Conservation (phyloP, 2,113 vertebrate genomes). For the Leptodactylus fuscus region DNA sequence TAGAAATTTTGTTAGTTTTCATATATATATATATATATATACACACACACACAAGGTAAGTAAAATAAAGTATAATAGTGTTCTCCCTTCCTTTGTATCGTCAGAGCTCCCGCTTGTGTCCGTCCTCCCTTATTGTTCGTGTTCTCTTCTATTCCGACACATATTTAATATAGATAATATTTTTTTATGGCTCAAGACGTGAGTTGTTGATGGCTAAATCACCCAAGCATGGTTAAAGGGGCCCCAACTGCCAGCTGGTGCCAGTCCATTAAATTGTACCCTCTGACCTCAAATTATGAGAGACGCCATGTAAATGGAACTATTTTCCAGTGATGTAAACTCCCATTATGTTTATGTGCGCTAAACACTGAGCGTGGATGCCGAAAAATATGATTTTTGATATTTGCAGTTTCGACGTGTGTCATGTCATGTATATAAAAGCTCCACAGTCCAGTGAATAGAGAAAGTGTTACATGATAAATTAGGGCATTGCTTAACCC, state of each 20-base stretch:
- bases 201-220: slow-evolving; percentile 98
- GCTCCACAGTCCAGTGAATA: too few species aligned
- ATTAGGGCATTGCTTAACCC: background rate
- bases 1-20: too few species aligned
- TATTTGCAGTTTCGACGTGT: too few species aligned
- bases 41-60: too few species aligned
- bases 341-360: slow-evolving; percentile 97
- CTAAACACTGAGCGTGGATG: slow-evolving; percentile 84
- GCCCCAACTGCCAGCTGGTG: slow-evolving; percentile 93
- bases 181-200: slow-evolving; percentile 98
- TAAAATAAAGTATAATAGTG: too few species aligned
- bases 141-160: slow-evolving; percentile 91
- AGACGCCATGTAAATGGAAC: slow-evolving; percentile 95
- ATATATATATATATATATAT: too few species aligned
- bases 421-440: background rate
- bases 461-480: background rate
- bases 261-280: slow-evolving; percentile 96
- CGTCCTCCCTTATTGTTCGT: slow-evolving; percentile 70
- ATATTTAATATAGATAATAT: slow-evolving; percentile 90
- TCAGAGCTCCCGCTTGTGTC: background rate
- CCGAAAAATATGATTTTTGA: slow-evolving; percentile 66
- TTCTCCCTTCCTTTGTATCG: background rate
- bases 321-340: slow-evolving; percentile 98
- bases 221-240: slow-evolving; percentile 99
- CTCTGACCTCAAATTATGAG: slow-evolving; percentile 96